Evolutionary conservation across 2,797 vertebrate species (phyloP).

Genomic region (Pagetopsis macropterus): DNA sequence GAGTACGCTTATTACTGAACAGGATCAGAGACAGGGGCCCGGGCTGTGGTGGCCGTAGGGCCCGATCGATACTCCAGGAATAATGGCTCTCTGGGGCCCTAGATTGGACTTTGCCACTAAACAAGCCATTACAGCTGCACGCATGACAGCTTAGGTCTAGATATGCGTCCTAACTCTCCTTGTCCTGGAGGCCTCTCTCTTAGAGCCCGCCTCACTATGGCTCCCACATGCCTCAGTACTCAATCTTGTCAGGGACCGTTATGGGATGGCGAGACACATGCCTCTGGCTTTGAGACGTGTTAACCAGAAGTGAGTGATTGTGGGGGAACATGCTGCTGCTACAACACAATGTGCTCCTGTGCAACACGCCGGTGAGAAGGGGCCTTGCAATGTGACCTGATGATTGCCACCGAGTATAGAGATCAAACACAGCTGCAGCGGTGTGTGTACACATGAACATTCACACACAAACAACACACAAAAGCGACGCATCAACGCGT

Average conservation of each 20-base stretch:
- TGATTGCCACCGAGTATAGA: constrained; percentile 74
- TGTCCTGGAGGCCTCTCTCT: constrained; percentile 79
- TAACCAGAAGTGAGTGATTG: constrained; percentile 83
- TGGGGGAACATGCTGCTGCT: constrained; percentile 72
- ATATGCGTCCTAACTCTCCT: constrained; percentile 84
- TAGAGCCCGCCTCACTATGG: constrained; percentile 71
- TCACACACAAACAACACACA: constrained; percentile 47
- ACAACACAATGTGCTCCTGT: constrained; percentile 71
- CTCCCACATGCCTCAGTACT: constrained; percentile 77
- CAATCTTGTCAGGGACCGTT: constrained; percentile 77
- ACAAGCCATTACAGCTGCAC: constrained; percentile 90
- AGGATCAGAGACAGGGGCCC: constrained; percentile 93
- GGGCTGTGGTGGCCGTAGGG: constrained; percentile 77
- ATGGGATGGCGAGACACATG: constrained; percentile 79
- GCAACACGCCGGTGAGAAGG: constrained; percentile 61
- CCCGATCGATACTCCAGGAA: constrained; percentile 93
- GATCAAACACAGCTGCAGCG: constrained; percentile 72
- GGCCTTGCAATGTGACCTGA: constrained; percentile 77
- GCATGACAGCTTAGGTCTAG: constrained; percentile 87
- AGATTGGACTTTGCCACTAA: constrained; percentile 91
- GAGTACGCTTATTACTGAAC: constrained; percentile 99
- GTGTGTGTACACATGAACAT: constrained; percentile 37
- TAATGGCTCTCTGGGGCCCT: constrained; percentile 92
- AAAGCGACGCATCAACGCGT: constrained; percentile 71
- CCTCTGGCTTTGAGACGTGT: constrained; percentile 79